A percentile compares a stretch with the other conserved stretches of the same genome.
These are phyloP conservation scores for Cichladusa arquata DNA, from an alignment of 2,113 vertebrate genomes.

Conservation along the genomic window DNA sequence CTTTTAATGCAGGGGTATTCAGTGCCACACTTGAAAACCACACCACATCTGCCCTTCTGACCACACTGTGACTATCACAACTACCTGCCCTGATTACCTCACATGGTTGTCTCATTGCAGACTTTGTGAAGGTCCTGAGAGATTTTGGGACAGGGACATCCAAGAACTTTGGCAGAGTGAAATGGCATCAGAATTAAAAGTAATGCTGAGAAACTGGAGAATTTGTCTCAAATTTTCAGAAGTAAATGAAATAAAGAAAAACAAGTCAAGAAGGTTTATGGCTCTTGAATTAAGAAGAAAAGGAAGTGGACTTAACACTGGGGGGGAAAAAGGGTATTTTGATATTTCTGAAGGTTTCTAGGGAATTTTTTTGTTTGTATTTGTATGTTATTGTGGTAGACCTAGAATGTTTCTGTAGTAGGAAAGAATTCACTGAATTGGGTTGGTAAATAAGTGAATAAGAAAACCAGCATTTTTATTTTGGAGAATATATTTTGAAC, in stretches of 20 bases:
- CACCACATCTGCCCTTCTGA: neutral
- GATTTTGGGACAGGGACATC: neutral
- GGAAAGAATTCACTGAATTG: neutral
- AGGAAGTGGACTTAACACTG: neutral
- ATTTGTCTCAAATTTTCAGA: neutral
- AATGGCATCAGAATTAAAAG: neutral
- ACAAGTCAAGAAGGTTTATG: neutral
- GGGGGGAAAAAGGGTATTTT: neutral
- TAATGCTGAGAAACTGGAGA: neutral
- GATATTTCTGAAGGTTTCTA: neutral
- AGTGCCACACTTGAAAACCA: neutral
- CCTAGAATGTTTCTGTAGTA: neutral
- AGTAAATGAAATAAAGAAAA: neutral
- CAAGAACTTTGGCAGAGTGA: neutral
- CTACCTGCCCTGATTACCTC: neutral
- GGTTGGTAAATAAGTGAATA: neutral
- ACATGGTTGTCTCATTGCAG: neutral
- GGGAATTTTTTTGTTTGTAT: neutral
- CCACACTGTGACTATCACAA: accelerated
- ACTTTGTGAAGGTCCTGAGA: neutral
- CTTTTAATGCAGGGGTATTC: neutral
- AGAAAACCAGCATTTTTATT: neutral
- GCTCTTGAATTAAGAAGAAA: neutral
- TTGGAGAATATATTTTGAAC: neutral
- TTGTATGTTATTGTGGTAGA: neutral